Evolutionary conservation across 2,888 invertebrate genomes (phyloP), one percentile per base, ranked within the genome.

Genomic region (Watsonalla cultraria): DNA sequence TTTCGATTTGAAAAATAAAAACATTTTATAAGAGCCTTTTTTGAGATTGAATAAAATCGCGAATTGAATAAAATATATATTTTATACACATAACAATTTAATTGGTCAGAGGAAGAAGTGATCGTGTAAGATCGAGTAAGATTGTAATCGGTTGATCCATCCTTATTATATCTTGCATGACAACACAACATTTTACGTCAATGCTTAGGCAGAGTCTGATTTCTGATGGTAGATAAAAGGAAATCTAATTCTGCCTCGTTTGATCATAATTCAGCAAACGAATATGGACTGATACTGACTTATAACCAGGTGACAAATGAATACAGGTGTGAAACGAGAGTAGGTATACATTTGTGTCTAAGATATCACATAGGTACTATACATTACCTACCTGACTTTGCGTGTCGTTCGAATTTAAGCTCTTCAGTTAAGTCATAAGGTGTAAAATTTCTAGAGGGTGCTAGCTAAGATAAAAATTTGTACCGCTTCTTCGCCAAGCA

Each of bases 401-500:
- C 47, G 53, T 55, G 51, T 45, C 54, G 13, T 8, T 46, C 14
- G 51, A 54, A 58, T 54, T 48, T 47, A 56, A 63, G 63, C 52
- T 54, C 55, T 55, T 46, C 39, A 45, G 59, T 61, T 57, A 54
- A 59, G 57, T 51, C 54, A 64, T 60, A 54, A 60, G 57, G 54
- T 53, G 55, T 54, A 53, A 46, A 54, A 55, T 53, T 52, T 54
- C 51, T 54, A 49, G 52, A 54, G 54, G 50, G 53, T 49, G 51
- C 54, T 56, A 55, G 57, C 54, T 56, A 50, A 65, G 67, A 74
- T 80, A 72, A 69, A 71, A 74, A 71, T 72, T 70, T 70, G 66
- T 67, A 63, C 58, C 61, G 62, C 66, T 66, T 63, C 68, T 60
- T 58, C 62, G 56, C 57, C 64, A 51, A 52, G 57, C 56, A 62